These are phyloP conservation scores for Hypercompe scribonia DNA, from an alignment of 2,888 invertebrate genomes.

Conservation along the genomic window DNA sequence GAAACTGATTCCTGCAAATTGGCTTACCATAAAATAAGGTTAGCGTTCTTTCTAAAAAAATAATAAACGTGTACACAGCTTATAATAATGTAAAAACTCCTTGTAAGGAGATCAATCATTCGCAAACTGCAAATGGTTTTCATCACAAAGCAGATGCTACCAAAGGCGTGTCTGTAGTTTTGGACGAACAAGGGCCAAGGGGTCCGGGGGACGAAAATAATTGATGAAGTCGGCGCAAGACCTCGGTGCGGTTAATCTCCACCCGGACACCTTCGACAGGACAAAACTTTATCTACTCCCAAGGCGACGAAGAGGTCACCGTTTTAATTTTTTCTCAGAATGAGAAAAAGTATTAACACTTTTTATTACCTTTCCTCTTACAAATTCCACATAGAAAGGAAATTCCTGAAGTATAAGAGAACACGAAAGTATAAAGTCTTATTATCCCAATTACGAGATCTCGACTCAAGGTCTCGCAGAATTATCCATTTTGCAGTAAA, in stretches of 20 bases:
- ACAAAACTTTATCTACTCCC: slow-evolving; percentile 68
- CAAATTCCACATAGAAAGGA: slow-evolving; percentile 15
- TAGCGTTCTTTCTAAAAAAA: no score
- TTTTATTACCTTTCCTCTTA: slow-evolving; percentile 38
- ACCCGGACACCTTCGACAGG: slow-evolving; percentile 64
- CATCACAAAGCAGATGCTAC: slow-evolving; percentile 49
- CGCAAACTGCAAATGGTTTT: slow-evolving; percentile 51
- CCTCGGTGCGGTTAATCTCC: slow-evolving; percentile 68
- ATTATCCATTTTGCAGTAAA: slow-evolving; percentile 32
- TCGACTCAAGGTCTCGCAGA: slow-evolving; percentile 17
- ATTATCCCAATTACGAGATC: slow-evolving; percentile 25
- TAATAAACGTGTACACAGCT: not conserved
- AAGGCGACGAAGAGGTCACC: slow-evolving; percentile 55
- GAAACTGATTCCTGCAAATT: no score
- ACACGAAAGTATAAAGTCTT: slow-evolving; percentile 26
- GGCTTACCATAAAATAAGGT: no score
- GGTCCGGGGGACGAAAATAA: slow-evolving; percentile 62
- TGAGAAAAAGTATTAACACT: slow-evolving; percentile 45
- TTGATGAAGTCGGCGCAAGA: slow-evolving; percentile 78
- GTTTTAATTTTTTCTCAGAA: slow-evolving; percentile 52
- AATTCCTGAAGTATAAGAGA: slow-evolving; percentile 20
- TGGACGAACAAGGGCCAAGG: slow-evolving; percentile 49
- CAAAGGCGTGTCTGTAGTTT: slow-evolving; percentile 61
- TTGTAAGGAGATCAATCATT: slow-evolving; percentile 58
- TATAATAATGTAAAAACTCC: slow-evolving; percentile 34